Conservation (phyloP, 2,113 vertebrate genomes). For the Sinocyclocheilus rhinocerous region DNA sequence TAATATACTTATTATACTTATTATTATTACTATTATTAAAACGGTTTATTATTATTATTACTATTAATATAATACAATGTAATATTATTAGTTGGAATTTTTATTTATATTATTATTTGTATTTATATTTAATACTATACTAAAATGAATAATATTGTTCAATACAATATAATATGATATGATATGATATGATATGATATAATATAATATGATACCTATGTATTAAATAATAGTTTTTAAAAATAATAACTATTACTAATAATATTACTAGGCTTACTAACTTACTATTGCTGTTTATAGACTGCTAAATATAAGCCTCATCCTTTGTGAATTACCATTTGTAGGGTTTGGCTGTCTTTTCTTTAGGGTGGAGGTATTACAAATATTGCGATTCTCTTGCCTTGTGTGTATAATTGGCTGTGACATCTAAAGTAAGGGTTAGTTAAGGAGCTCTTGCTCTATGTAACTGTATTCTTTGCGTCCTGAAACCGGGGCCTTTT, state of each 20-base stretch:
- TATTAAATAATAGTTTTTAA: too few relatives aligned
- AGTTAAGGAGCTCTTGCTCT: conserved; percentile 65
- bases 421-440: conserved; percentile 71
- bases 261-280: background rate
- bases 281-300: background rate
- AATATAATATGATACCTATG: background rate
- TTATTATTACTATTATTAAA: too few relatives aligned
- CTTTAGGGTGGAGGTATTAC: background rate
- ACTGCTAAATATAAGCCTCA: background rate
- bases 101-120: too few relatives aligned
- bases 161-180: too few relatives aligned
- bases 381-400: background rate
- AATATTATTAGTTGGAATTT: background rate
- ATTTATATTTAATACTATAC: too few relatives aligned
- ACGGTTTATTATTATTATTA: too few relatives aligned
- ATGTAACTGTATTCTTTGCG: conserved; percentile 69
- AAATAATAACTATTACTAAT: background rate
- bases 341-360: background rate
- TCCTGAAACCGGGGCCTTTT: conserved; percentile 73
- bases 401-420: conserved; percentile 67
- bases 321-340: background rate
- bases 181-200: too few relatives aligned
- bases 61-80: too few relatives aligned
- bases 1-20: too few relatives aligned
- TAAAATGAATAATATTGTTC: too few relatives aligned